Conservation (phyloP, 2,888 invertebrate genomes). For the Rapana venosa region DNA sequence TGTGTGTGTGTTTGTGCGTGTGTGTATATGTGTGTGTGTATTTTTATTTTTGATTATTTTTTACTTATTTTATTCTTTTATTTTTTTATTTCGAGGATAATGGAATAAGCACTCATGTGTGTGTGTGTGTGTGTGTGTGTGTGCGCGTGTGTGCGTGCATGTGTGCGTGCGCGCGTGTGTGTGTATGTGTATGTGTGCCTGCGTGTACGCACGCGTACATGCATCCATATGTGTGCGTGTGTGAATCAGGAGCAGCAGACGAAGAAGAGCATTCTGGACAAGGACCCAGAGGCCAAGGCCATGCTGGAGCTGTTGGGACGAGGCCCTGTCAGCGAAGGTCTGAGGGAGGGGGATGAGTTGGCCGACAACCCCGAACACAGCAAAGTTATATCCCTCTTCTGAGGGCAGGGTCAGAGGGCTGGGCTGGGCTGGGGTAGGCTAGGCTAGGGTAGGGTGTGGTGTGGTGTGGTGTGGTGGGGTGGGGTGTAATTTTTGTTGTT, state of each 20-base stretch:
- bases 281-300: constrained; percentile 88
- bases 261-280: constrained; percentile 72
- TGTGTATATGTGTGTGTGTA: not conserved
- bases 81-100: too few species aligned
- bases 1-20: not conserved
- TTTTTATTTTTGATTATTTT: not conserved
- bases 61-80: not conserved
- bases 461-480: not conserved
- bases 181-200: not conserved
- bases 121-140: not conserved
- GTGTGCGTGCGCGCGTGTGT: not conserved
- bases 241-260: not conserved
- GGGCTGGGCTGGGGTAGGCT: not conserved
- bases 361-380: constrained; percentile 61
- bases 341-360: constrained; percentile 79
- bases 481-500: not conserved
- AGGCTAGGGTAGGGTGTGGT: not conserved
- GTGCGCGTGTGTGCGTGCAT: not conserved
- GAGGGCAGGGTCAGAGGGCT: not conserved
- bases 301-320: constrained; percentile 91
- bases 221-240: not conserved
- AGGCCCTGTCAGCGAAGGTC: constrained; percentile 89
- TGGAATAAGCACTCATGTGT: not conserved
- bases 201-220: not conserved
- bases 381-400: constrained; percentile 55